Evolutionary conservation across 1,140 invertebrate genomes (phyloP).

Genomic region (Trachelipus rathkii): DNA sequence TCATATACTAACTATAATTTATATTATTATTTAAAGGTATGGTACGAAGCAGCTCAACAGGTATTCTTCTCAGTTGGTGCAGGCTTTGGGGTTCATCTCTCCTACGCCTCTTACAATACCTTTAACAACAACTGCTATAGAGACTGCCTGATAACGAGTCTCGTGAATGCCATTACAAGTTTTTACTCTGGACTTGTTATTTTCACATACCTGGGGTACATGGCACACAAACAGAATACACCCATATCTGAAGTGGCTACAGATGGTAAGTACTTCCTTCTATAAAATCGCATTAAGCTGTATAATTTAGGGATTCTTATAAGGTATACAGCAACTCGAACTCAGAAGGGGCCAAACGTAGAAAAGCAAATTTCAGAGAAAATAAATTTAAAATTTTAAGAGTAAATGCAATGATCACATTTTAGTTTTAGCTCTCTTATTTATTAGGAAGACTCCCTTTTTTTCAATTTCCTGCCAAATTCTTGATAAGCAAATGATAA

Average conservation of each 20-base stretch:
- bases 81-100: slow-evolving; percentile 83
- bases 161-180: slow-evolving; percentile 79
- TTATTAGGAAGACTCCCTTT: too few species aligned
- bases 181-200: slow-evolving; percentile 91
- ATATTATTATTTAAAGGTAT: slow-evolving; percentile 61
- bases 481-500: too few species aligned
- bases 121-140: slow-evolving; percentile 78
- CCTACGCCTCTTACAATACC: slow-evolving; percentile 83
- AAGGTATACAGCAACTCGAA: too few species aligned
- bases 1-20: not conserved
- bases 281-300: too few species aligned
- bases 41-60: slow-evolving; percentile 86
- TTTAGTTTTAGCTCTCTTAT: too few species aligned
- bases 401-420: too few species aligned
- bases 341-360: too few species aligned
- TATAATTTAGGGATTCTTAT: too few species aligned
- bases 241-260: slow-evolving; percentile 80
- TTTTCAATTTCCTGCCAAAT: too few species aligned
- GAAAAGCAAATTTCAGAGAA: too few species aligned
- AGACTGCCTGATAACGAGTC: slow-evolving; percentile 55
- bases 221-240: slow-evolving; percentile 73
- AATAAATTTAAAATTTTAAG: too few species aligned
- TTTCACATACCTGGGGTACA: slow-evolving; percentile 89
- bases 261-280: slow-evolving; percentile 58
- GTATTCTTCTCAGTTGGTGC: slow-evolving; percentile 88